Base-by-base conservation (phyloP, 1,140 invertebrate genomes). In the Lepidurus arcticus region DNA sequence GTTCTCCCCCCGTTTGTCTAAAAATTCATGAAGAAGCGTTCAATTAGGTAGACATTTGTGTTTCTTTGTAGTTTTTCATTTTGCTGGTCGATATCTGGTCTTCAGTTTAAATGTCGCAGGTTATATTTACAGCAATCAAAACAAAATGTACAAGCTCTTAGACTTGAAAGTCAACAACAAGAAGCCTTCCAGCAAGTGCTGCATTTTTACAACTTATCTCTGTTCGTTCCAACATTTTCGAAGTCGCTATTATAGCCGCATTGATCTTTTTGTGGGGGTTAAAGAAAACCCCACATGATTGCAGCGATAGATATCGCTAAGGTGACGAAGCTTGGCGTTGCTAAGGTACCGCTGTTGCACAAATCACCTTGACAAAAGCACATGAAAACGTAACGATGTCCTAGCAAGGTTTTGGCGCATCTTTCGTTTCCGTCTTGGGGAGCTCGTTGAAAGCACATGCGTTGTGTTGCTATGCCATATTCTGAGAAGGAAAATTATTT, bases 351-450 rank as follows among this genome's bases (percentile, higher is more conserved):
- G 11, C 74, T 42, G 44, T 96, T 97, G 83, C 94, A 96, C 16
- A 97, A 86, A 85, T 97, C 94, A n/a, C 95, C 95, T 82, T 89
- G 89, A 83, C 95, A 97, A 82, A 96, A 94, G 83, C 95, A 97
- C 92, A 96, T 94, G 81, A 91, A 92, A 0, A 96, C 93, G 44
- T 83, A 80, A 84, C 91, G 92, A 83, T 90, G 91, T 80, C 90
- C 89, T 86, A 90, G 91, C 81, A 90, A 87, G 0, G 93, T 94
- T 79, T 93, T 91, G 3, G 92, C 93, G 85, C 95, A 97, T 77
- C 94, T 86, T 84, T 96, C 94, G 85, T 95, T 92, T 81, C 90
- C 90, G 84, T 97, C 95, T 73, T 91, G 91, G 7, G 94, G 94
- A 34, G 93, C 91, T 78, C 93, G 87, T 85, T 93, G 92, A 0